These are phyloP conservation scores for Cepaea nemoralis DNA, from an alignment of 1,140 invertebrate genomes.

Conservation along the genomic window DNA sequence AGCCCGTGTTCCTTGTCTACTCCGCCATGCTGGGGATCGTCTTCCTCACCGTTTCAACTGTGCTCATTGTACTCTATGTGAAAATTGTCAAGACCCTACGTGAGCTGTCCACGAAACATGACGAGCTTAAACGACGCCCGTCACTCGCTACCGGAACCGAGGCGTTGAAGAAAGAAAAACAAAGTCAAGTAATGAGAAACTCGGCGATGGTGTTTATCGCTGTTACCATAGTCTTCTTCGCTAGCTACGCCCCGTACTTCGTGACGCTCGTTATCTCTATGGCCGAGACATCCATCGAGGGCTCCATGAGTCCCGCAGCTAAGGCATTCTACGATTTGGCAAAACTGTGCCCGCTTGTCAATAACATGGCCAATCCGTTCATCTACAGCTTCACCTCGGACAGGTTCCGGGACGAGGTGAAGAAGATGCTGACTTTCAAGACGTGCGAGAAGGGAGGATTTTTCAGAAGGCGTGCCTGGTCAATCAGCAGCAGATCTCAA, in stretches of 20 bases:
- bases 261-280: slow-evolving; percentile 37
- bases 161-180: slow-evolving; percentile 26
- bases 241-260: slow-evolving; percentile 48
- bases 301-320: slow-evolving; percentile 29
- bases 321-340: slow-evolving; percentile 48
- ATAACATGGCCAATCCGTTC: slow-evolving; percentile 48
- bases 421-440: slow-evolving; percentile 42
- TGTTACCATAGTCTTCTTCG: slow-evolving; percentile 50
- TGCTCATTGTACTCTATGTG: slow-evolving; percentile 40
- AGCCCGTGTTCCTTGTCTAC: slow-evolving; percentile 26
- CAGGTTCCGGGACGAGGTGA: slow-evolving; percentile 43
- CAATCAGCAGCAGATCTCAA: slow-evolving; percentile 15
- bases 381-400: slow-evolving; percentile 52
- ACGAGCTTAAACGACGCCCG: slow-evolving; percentile 39
- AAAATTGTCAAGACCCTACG: slow-evolving; percentile 33
- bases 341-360: slow-evolving; percentile 42
- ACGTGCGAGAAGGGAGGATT: slow-evolving; percentile 30
- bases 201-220: slow-evolving; percentile 44
- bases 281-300: slow-evolving; percentile 19
- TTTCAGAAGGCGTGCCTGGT: slow-evolving; percentile 25
- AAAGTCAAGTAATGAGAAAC: slow-evolving; percentile 30
- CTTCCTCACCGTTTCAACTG: slow-evolving; percentile 17
- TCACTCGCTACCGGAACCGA: slow-evolving; percentile 28
- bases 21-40: slow-evolving; percentile 24
- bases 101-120: slow-evolving; percentile 31